These are phyloP conservation scores for Zaprionus kolodkinae DNA, from an alignment of 1,140 invertebrate genomes.

Conservation along the genomic window DNA sequence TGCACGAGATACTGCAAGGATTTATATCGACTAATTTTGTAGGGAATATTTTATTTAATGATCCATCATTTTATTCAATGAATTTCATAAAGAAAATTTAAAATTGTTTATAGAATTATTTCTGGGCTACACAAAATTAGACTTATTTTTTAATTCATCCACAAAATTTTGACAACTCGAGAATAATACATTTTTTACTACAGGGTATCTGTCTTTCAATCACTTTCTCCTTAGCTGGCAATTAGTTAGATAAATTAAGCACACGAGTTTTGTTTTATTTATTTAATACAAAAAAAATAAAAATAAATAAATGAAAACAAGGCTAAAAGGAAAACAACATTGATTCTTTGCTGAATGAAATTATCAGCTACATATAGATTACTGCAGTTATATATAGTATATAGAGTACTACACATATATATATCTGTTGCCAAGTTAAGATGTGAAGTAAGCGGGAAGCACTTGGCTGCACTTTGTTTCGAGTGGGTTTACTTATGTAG, in stretches of 20 bases:
- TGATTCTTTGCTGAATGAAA: neutral
- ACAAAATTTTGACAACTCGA: no score
- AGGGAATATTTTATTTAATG: no score
- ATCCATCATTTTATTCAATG: no score
- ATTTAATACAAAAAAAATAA: neutral
- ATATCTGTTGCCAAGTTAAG: neutral
- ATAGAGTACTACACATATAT: neutral
- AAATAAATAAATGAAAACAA: neutral
- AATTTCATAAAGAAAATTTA: no score
- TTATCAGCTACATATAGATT: neutral
- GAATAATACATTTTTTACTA: neutral
- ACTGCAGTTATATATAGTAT: neutral
- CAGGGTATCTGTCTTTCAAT: neutral
- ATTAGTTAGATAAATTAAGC: neutral
- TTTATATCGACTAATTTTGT: no score
- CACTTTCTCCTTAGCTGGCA: neutral
- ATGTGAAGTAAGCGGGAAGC: neutral
- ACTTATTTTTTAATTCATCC: no score
- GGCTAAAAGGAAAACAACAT: neutral
- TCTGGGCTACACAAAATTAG: no score
- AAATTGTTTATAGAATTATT: no score
- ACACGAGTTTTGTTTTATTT: neutral
- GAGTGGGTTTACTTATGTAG: neutral
- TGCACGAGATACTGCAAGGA: no score
- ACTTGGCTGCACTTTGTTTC: constrained; percentile 2